Conservation (phyloP, 2,113 vertebrate species). For the Rhinoptilus africanus region DNA sequence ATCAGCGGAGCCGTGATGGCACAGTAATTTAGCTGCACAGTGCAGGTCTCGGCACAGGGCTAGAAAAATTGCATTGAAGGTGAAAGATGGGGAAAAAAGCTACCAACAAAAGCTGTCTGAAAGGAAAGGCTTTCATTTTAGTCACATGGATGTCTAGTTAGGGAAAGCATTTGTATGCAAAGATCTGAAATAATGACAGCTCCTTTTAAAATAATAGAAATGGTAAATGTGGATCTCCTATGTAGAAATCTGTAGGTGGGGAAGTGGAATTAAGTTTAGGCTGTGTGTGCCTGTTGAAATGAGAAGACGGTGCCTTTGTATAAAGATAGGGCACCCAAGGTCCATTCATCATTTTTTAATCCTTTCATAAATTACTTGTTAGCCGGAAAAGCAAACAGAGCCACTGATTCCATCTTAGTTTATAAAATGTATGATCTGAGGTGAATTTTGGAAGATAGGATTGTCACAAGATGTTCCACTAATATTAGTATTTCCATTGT, state of each 20-base stretch:
- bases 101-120: not conserved
- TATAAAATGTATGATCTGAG: not conserved
- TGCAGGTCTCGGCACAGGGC: not conserved
- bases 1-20: not conserved
- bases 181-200: not conserved
- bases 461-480: not conserved
- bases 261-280: not conserved
- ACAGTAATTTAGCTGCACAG: not conserved
- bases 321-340: not conserved
- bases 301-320: not conserved
- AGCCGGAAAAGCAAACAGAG: not conserved
- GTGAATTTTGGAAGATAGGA: not conserved
- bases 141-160: not conserved
- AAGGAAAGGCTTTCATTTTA: not conserved
- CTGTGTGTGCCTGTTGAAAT: not conserved
- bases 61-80: not conserved
- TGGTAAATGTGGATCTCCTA: not conserved
- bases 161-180: not conserved
- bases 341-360: not conserved
- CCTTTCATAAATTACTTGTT: not conserved
- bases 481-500: not conserved
- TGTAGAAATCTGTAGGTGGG: not conserved
- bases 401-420: not conserved
- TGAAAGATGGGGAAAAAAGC: not conserved
- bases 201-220: not conserved